Percentiles rank a stretch among this genome's conserved stretches.
These are phyloP conservation scores for Paramuricea clavata DNA, from an alignment of 92 coral and sea anemone species.

Conservation along the genomic window DNA sequence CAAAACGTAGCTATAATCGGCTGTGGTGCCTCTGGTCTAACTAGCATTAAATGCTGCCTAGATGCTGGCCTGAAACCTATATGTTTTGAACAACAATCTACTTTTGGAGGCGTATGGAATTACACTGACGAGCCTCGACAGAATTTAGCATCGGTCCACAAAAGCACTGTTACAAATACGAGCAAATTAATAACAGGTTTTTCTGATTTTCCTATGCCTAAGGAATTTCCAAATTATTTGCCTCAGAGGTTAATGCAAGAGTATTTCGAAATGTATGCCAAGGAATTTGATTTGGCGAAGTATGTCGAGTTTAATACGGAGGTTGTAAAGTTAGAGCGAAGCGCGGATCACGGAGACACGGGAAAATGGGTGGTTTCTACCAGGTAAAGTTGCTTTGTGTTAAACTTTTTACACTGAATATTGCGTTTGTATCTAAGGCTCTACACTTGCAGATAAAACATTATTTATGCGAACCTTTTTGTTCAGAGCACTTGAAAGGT, in stretches of 20 bases:
- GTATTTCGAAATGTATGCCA: constrained; percentile 84
- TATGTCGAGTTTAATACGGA: constrained; percentile 73
- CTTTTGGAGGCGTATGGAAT: constrained; percentile 91
- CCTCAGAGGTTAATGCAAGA: constrained; percentile 48
- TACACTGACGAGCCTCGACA: constrained; percentile 55
- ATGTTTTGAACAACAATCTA: constrained; percentile 81
- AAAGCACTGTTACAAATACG: constrained; percentile 80
- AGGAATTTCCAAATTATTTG: constrained; percentile 86
- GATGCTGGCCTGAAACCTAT: constrained; percentile 91
- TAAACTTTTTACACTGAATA: no score
- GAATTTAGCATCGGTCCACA: constrained; percentile 62
- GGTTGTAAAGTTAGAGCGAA: constrained; percentile 62
- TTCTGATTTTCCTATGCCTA: constrained; percentile 93
- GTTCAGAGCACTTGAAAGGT: no score
- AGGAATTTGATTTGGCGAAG: constrained; percentile 70
- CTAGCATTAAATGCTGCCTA: constrained; percentile 79
- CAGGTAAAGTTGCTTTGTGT: no score
- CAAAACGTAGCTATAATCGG: constrained; percentile 91
- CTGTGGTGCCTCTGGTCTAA: constrained; percentile 81
- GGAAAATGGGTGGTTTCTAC: constrained; percentile 84
- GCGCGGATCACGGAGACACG: constrained; percentile 62
- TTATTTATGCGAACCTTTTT: no score
- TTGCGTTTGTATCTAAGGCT: no score
- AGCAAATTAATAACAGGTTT: constrained; percentile 80
- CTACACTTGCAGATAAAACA: no score